Evolutionary conservation across 2,888 invertebrate species (phyloP).

Genomic region (Augiades crinisus): DNA sequence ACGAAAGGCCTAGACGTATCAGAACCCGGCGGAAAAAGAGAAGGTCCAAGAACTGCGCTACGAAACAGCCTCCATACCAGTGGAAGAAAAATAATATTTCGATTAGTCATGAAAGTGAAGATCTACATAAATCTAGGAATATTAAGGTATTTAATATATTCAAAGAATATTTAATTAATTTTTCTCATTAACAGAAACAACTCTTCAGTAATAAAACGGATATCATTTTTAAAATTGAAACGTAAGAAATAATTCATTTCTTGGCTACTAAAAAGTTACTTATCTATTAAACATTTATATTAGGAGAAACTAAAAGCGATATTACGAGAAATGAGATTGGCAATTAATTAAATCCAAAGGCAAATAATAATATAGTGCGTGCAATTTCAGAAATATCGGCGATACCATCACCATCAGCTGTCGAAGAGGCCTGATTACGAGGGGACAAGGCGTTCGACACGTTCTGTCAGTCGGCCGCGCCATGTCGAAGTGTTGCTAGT

Average conservation of each 20-base stretch:
- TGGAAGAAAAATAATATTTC: constrained; percentile 46
- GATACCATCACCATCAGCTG: constrained; percentile 52
- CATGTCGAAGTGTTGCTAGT: constrained; percentile 94
- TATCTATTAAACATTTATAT: background rate
- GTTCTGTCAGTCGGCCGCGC: constrained; percentile 88
- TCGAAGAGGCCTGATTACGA: constrained; percentile 38
- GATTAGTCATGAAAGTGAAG: constrained; percentile 8
- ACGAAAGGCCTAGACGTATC: constrained; percentile 50
- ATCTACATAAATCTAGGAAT: constrained; percentile 12
- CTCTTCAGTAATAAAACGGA: too few species aligned
- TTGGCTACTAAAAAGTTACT: background rate
- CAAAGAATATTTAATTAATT: background rate
- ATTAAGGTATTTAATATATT: background rate
- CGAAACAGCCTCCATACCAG: constrained; percentile 69
- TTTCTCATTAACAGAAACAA: too few species aligned
- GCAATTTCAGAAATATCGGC: constrained; percentile 48
- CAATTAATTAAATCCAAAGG: background rate
- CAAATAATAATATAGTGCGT: constrained; percentile 4
- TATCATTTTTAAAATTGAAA: too few species aligned
- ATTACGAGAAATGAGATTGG: background rate
- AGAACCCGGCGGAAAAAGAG: constrained; percentile 61
- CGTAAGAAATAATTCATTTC: too few species aligned
- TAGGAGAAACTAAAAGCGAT: background rate
- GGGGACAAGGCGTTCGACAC: constrained; percentile 47
- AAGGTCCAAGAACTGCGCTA: constrained; percentile 68